phyloP scores from a whole-genome alignment of 2,113 vertebrate genomes.

The Spheniscus mendiculus region DNA sequence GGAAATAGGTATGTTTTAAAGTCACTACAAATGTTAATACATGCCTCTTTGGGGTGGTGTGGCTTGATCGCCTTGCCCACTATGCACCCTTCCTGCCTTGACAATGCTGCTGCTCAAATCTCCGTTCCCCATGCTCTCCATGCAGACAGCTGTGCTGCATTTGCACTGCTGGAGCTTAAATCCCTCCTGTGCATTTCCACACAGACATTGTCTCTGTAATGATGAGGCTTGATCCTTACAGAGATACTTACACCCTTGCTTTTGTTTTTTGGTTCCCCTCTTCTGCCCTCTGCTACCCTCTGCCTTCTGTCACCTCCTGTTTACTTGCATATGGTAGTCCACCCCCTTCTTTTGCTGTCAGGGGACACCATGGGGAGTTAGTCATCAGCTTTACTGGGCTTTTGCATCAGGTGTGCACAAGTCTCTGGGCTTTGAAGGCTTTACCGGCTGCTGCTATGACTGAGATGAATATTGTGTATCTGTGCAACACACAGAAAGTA shows the following conservation, averaged over 20 bases:
- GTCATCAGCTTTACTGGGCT: not conserved
- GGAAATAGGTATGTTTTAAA: not conserved
- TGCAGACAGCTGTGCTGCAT: not conserved
- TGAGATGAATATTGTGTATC: slow-evolving; percentile 1
- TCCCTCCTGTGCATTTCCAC: not conserved
- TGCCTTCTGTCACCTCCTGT: not conserved
- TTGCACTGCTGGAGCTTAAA: not conserved
- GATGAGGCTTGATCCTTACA: not conserved
- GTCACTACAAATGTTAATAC: not conserved
- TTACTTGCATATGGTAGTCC: not conserved
- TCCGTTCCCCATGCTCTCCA: accelerated
- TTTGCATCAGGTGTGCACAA: not conserved
- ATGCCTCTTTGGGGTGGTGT: not conserved
- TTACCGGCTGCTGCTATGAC: not conserved
- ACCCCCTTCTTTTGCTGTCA: not conserved
- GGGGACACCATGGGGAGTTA: not conserved
- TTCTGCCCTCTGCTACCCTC: not conserved
- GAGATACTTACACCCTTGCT: not conserved
- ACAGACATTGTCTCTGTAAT: not conserved
- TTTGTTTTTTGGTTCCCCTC: not conserved
- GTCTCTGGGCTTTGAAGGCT: not conserved
- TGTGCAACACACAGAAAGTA: not conserved
- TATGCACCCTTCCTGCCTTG: not conserved
- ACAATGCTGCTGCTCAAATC: not conserved
- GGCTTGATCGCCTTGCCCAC: not conserved